Base-by-base conservation (phyloP, 1,140 invertebrate genomes). In the Hyposmocoma kahamanoa region DNA sequence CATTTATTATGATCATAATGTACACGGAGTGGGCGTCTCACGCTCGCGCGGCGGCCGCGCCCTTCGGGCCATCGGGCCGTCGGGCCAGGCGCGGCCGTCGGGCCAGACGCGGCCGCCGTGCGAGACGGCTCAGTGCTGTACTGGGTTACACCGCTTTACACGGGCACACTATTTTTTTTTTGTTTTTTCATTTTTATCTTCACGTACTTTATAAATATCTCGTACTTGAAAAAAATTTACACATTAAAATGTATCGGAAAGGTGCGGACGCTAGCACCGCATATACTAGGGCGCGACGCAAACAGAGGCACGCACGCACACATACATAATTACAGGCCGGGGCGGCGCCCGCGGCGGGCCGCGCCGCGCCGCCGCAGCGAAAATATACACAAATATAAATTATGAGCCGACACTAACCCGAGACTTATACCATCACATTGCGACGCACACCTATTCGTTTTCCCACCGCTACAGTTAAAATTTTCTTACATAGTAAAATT, bases 191-290 rank as follows among this genome's bases (percentile, higher is more conserved):
- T 56, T 59, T 77, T 77, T 77, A 72, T 69, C 69, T 57, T 80
- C 80, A 81, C 80, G 76, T 81, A 81, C 73, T 84, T 80, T 81
- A 84, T 84, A 84, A 84, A 83, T 83, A 84, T 79, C 68, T 84
- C 69, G 79, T 82, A 80, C 71, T 80, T 80, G 80, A 84, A 81
- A 81, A 81, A 80, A 81, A 81, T 75, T 72, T 78, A 80, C 76
- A n/a, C n/a, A 81, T 77, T 78, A 75, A 79, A 70, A 78, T 73
- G 75, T 73, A 75, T 74, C 75, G 72, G 72, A 71, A 69, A 68
- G 71, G 67, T 70, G 74, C 65, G 67, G 62, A 68, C 67, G 62
- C 59, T 63, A 61, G 61, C 64, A 60, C 62, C 64, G 56, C 57
- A 53, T 50, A 51, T 57, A 59, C 59, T 53, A 56, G 53, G 48